phyloP scores from a whole-genome alignment of 92 coral and sea anemone species.

The Virgularia gustaviana region DNA sequence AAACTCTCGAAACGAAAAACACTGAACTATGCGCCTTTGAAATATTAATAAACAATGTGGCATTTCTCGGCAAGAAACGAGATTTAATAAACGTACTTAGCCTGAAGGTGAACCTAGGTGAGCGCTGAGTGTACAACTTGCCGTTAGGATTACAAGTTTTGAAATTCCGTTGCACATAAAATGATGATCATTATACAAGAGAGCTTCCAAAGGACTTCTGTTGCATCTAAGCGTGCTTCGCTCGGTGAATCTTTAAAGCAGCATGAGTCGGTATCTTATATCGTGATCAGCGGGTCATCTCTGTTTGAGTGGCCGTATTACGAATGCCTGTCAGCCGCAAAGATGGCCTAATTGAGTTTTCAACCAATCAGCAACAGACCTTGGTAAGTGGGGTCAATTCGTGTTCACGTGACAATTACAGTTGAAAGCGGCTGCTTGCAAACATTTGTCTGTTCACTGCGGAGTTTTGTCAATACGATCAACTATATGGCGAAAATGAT shows the following conservation, averaged over 20 bases:
- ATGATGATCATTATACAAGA: conserved; percentile 12
- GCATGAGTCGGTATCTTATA: conserved; percentile 38
- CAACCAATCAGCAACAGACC: conserved; percentile 4
- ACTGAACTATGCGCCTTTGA: conserved; percentile 20
- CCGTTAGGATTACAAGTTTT: neutral
- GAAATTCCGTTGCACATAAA: conserved; percentile 7
- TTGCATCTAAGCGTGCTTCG: conserved; percentile 18
- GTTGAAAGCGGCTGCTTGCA: conserved; percentile 30
- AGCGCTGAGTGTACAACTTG: neutral
- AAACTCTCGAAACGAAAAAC: conserved; percentile 13
- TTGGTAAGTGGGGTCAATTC: conserved; percentile 37
- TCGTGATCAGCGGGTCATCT: conserved; percentile 43
- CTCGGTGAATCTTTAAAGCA: conserved; percentile 42
- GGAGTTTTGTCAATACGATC: conserved; percentile 31
- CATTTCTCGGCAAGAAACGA: conserved; percentile 26
- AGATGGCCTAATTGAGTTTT: conserved; percentile 30
- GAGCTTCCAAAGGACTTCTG: conserved; percentile 23
- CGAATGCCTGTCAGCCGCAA: conserved; percentile 45
- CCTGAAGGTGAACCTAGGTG: neutral
- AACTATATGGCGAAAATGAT: conserved; percentile 11
- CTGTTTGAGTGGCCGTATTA: conserved; percentile 41
- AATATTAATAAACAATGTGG: conserved; percentile 41
- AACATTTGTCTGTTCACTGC: conserved; percentile 27
- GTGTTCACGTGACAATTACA: conserved; percentile 29
- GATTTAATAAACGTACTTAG: conserved; percentile 35